Base-by-base conservation (phyloP, 2,113 vertebrate species). In the Pogona vitticeps region DNA sequence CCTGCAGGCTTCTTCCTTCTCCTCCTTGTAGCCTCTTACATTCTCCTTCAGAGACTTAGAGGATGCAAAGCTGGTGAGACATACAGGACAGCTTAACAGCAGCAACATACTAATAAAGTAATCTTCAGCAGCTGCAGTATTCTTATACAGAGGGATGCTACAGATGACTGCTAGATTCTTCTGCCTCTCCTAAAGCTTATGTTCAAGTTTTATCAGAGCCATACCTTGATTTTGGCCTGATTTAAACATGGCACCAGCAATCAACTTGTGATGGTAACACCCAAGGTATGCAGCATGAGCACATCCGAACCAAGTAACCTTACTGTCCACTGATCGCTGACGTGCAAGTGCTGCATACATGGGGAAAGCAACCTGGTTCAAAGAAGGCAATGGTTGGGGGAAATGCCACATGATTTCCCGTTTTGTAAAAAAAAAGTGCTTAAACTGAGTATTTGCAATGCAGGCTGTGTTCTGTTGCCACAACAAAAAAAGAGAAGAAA, bases 41-140 rank as follows among this genome's bases (percentile, higher is more conserved):
- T 63, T 65, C 56, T 81, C 61, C 59, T 86, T 81, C 70, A 81
- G 65, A 76, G 59, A 36, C 14, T 52, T 70, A 31, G 59, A 86
- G 70, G 61, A 81, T 75, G 23, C 70, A 75, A 52, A 59, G 42
- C 56, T 86, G 85, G 70, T 75, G 40, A 38, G 36, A 38, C 38
- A 63, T 28, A 75, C n/a, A 17, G 65, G 58, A 40, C 40, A 75
- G 61, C 1, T 81, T 63, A n/a, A 75, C 68, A 86, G 56, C 68
- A 72, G 77, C 20, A 26, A 13, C 20, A 52, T 20, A 42, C 26
- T 33, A 14, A 52, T n/a, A 40, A 58, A 14, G 23, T 46, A 46
- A 73, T 65, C 20, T 26, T 38, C 38, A 72, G 31, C 46, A 61
- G 12, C 26, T 46, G 77, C 56, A 80, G 20, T 31, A 33, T 31